Evolutionary conservation across 2,888 invertebrate genomes (phyloP).

Genomic region (Tortrix viridana): DNA sequence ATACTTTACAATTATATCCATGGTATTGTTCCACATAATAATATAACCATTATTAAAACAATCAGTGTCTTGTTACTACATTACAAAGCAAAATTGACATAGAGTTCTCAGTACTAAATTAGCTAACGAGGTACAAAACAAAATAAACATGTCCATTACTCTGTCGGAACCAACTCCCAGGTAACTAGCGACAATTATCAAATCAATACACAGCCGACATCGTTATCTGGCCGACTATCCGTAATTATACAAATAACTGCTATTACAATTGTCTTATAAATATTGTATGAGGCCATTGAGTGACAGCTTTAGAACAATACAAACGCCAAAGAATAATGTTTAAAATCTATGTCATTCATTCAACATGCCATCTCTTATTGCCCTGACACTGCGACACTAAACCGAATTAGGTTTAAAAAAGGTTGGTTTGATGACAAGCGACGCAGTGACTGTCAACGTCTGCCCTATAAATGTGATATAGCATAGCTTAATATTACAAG

Average conservation of each 20-base stretch:
- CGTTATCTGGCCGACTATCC: constrained; percentile 28
- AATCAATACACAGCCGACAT: constrained; percentile 23
- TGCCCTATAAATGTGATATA: too few species aligned
- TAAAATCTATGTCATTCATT: not conserved
- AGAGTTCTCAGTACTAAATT: not conserved
- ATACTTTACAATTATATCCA: too few species aligned
- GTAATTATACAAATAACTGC: constrained; percentile 29
- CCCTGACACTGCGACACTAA: not conserved
- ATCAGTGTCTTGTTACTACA: too few species aligned
- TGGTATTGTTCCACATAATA: too few species aligned
- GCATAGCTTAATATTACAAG: too few species aligned
- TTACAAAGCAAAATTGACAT: too few species aligned
- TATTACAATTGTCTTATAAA: constrained; percentile 24
- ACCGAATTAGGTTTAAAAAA: too few species aligned
- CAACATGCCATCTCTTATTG: not conserved
- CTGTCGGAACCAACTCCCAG: constrained; percentile 14
- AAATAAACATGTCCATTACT: constrained; percentile 10
- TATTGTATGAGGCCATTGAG: constrained; percentile 29
- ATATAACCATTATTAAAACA: too few species aligned
- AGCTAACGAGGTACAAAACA: not conserved
- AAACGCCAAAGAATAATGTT: not conserved
- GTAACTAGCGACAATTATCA: constrained; percentile 27
- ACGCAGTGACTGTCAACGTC: too few species aligned
- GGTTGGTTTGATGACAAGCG: too few species aligned
- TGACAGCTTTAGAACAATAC: constrained; percentile 14